Base-by-base conservation (phyloP, 1,140 invertebrate genomes). In the Chironomus tepperi region DNA sequence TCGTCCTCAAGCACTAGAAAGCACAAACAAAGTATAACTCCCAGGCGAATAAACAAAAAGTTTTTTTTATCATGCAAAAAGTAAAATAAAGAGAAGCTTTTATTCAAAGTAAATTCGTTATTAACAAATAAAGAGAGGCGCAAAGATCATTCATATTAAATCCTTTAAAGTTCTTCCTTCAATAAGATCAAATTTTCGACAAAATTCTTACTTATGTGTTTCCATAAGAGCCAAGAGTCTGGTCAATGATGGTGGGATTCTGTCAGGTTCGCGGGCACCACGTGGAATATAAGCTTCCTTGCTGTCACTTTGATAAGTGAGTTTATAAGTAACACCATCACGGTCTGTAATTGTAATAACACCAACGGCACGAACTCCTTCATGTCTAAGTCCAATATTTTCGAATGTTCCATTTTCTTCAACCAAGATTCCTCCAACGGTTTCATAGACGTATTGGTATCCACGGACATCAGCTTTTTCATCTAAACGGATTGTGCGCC, bases 301-400 rank as follows among this genome's bases (percentile, higher is more conserved):
- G 7, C 16, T 70, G 3, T 70, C 65, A 8, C 15, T 18, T 19
- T 70, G 65, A 77, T 84, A 85, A 76, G 84, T 83, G 24, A 92
- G 86, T 76, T 85, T 85, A 78, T 90, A 88, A 34, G 86, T 84
- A 76, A 89, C 82, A 73, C 90, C 89, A 77, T 90, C 89, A 70
- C 65, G 65, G 8, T 77, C 88, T 0, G 85, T 80, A 76, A 80
- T 88, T 72, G 83, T 82, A 79, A 82, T 88, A 80, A 83, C 84
- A 74, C 84, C 84, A 76, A 84, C 86, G 16, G 84, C 84, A 65
- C 83, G 82, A 8, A 89, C 83, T n/a, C 82, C 82, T 64, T 86
- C 84, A 43, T 84, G 83, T 67, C 87, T 85, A 9, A 80, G 80
- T 75, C 85, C 85, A 7, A 79, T 77, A 74, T 81, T 79, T 67